A percentile compares a stretch with the other conserved stretches of the same genome.
phyloP scores from a whole-genome alignment of 2,888 invertebrate species.

The Colostygia pectinataria region DNA sequence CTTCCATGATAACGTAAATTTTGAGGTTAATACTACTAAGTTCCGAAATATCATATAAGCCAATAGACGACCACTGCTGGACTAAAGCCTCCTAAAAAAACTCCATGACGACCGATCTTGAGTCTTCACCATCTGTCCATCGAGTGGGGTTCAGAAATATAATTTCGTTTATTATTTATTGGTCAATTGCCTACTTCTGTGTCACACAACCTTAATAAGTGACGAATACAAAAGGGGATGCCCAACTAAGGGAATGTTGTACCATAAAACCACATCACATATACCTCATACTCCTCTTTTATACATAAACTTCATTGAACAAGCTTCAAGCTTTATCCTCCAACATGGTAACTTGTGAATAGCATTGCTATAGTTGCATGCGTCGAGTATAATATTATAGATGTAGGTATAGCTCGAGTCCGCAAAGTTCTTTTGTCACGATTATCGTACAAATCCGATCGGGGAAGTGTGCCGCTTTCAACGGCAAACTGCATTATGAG shows the following conservation, averaged over 20 bases:
- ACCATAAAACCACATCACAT: constrained; percentile 15
- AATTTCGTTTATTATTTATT: too few relatives aligned
- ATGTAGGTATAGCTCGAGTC: constrained; percentile 42
- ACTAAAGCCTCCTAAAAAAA: too few relatives aligned
- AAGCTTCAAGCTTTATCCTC: constrained; percentile 40
- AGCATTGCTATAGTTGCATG: constrained; percentile 42
- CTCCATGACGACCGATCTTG: too few relatives aligned
- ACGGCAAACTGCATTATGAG: constrained; percentile 80
- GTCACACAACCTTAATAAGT: too few relatives aligned
- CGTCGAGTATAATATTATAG: constrained; percentile 59
- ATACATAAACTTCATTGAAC: constrained; percentile 15
- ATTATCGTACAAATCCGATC: constrained; percentile 82
- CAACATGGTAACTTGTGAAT: constrained; percentile 42
- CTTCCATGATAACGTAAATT: too few relatives aligned
- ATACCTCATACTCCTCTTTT: constrained; percentile 12
- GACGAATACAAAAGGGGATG: too few relatives aligned
- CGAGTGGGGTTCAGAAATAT: too few relatives aligned
- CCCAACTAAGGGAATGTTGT: background rate
- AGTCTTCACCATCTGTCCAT: too few relatives aligned
- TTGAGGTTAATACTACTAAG: too few relatives aligned
- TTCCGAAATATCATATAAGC: too few relatives aligned
- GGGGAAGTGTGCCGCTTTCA: constrained; percentile 78
- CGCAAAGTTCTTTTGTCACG: constrained; percentile 81
- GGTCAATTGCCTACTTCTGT: too few relatives aligned
- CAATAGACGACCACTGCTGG: too few relatives aligned